Evolutionary conservation across 2,113 vertebrate species (phyloP), one percentile per base, ranked within the genome.

Genomic region (Phaethornis superciliosus): DNA sequence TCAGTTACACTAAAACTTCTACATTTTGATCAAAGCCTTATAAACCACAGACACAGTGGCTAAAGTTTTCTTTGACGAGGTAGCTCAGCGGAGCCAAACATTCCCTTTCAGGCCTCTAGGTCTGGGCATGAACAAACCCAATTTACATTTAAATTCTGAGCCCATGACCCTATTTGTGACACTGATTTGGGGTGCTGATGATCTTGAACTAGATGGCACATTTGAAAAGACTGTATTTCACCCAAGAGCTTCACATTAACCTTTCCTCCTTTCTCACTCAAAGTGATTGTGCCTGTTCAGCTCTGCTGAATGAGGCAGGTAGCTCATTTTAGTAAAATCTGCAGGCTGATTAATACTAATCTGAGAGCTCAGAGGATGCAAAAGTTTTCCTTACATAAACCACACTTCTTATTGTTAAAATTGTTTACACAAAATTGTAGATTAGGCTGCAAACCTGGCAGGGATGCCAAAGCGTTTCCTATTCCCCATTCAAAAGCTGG

Each of bases 91-190:
- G 63, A 89, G 56, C 46, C 54, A 81, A 88, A 89, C 69, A 51
- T 65, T 85, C 88, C 21, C 32, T 47, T 89, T 86, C 37, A 74
- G 32, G 10, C 8, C 47, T 75, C 32, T 83, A 9, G 30, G 35
- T 74, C 56, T 81, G 74, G 51, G 37, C 44, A 81, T 16, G 27
- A 12, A 81, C 46, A 94, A 94, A 51, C 5, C 8, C n/a, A 70
- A 89, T 87, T 95, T 94, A 75, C 56, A 89, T 91, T 84, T 79
- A 91, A 91, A 94, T 89, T 91, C 70, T 1, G 3, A 89, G 72
- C 49, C 78, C 56, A 49, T 68, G 52, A 89, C 69, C 81, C 60
- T 81, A 71, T 81, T 93, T 94, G 81, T 85, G 90, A 58, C 67
- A 91, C 51, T 89, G 75, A 72, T 91, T 89, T 91, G 10, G 59